Evolutionary conservation across 2,113 vertebrate species (phyloP).

Genomic region (Acrocephalus kingi): DNA sequence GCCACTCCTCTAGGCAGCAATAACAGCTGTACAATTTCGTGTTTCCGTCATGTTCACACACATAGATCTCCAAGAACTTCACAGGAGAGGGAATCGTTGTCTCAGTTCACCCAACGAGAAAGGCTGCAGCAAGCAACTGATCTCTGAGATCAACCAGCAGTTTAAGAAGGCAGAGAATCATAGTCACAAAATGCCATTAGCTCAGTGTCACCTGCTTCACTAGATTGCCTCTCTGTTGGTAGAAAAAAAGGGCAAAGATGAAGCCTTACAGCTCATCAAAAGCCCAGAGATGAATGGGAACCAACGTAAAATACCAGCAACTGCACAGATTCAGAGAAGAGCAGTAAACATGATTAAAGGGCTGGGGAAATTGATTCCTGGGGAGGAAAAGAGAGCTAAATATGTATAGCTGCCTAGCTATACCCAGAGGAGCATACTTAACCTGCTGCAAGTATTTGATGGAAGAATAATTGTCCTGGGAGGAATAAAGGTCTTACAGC

Average conservation of each 20-base stretch:
- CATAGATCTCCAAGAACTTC: not conserved
- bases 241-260: not conserved
- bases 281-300: constrained; percentile 6
- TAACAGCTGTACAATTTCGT: not conserved
- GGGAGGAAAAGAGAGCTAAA: constrained; percentile 23
- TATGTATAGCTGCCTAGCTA: constrained; percentile 40
- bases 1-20: not conserved
- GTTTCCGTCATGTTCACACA: not conserved
- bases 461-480: constrained; percentile 53
- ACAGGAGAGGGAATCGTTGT: not conserved
- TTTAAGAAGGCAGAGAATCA: not conserved
- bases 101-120: not conserved
- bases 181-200: not conserved
- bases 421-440: constrained; percentile 44
- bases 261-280: not conserved
- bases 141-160: not conserved
- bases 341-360: constrained; percentile 51
- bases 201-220: not conserved
- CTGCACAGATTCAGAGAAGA: constrained; percentile 15
- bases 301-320: constrained; percentile 10
- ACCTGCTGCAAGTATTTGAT: constrained; percentile 56
- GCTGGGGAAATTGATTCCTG: constrained; percentile 44
- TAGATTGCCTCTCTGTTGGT: not conserved
- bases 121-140: not conserved
- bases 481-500: constrained; percentile 56